Base-by-base conservation (phyloP, 2,797 vertebrate species). In the Centroberyx gerrardi region DNA sequence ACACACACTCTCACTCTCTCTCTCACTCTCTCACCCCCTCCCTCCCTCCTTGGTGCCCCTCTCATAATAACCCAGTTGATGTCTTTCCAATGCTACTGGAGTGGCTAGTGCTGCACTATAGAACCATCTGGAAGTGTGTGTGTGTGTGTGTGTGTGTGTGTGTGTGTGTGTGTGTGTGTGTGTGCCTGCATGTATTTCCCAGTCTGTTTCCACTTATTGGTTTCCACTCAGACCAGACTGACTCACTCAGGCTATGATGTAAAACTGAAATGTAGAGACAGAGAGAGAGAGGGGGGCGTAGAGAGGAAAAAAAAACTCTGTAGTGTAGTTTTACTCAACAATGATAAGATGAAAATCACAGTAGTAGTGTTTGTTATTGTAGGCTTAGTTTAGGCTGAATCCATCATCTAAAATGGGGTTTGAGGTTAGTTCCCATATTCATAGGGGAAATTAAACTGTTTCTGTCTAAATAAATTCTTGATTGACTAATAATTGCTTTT, bases 211-310 rank as follows among this genome's bases (percentile, higher is more conserved):
- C 85, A 82, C 83, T 78, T 72, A 87, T 52, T 72, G 68, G 73
- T 88, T 87, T 90, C 74, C 63, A 61, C 64, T 76, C 63, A 68
- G 68, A 70, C 78, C 70, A 59, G 70, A 77, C 60, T 78, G 89
- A 88, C 77, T 88, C 87, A 84, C 66, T 64, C 82, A 85, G 78
- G 72, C 81, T 88, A 82, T 92, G 84, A 91, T 84, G 79, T 87
- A 88, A 90, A 74, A 33, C 58, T 59, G 1, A 58, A 9, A 80
- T 65, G 56, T 27, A 68, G 55, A 64, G 18, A 15, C 3, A 62
- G 2, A 48, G 29, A 52, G 9, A 31, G 13, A 62, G 27, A 33
- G 7, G 18, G 22, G 8, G 28, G 54, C 18, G n/a, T 18, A 33
- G 62, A 61, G 61, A 61, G 66, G 63, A 69, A 44, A 48, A 78